Evolutionary conservation across 2,888 invertebrate species (phyloP), one percentile per base, ranked within the genome.

Genomic region (Volucella inanis): DNA sequence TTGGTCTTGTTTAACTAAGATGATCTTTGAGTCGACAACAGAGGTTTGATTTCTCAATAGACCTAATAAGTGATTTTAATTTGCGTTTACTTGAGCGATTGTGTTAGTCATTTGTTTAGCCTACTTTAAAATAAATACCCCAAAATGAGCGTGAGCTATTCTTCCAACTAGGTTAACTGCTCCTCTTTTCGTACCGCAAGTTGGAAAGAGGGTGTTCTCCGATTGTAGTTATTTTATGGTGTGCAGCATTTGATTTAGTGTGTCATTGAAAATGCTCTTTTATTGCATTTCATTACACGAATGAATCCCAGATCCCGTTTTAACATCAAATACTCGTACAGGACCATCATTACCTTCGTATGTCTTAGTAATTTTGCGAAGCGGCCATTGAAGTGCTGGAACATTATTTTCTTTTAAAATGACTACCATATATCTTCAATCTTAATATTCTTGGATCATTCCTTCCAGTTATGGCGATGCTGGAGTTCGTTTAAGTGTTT

Each of bases 41-140:
- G 18, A 18, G 18, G 87, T 87, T 78, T 87, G 85, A 61, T 78
- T 84, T 59, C 55, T 59, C 4, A 87, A 18, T 11, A 83, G 38
- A 11, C 41, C 39, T 4, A 49, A 6, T 15, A 76, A 45, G 14
- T 79, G 61, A 1, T 64, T 50, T 15, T 76, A 72, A 61, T 87
- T 86, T n/a, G 15, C 45, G 47, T 72, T 76, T 38, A 87, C 61
- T 61, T 79, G 54, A 10, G 18, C 52, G 10, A 87, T 80, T 14
- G 75, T 79, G 4, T 67, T 65, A 11, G 85, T 57, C 76, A 86
- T 86, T 64, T 85, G 18, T 11, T 79, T 70, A 11, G 81, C 84
- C 43, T 80, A 83, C 8, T 85, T 68, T 0, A 49, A 55, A 49
- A 87, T 83, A 9, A 87, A 57, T n/a, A 86, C 78, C 1, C 78